Evolutionary conservation across 2,797 vertebrate genomes (phyloP), one percentile per base, ranked within the genome.

Genomic region (Aphelocoma californica): DNA sequence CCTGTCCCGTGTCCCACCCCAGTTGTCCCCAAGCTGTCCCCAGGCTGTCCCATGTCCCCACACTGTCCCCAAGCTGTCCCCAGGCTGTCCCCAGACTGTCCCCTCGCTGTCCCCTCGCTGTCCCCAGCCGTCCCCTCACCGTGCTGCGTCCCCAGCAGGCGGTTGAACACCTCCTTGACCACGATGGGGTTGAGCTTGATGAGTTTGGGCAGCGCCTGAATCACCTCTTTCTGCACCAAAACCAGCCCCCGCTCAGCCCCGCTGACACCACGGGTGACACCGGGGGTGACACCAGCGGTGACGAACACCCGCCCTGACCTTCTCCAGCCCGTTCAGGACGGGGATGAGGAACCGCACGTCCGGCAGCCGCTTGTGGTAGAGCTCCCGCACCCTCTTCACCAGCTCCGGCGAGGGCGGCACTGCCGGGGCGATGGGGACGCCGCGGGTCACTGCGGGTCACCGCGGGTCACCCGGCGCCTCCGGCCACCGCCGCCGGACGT

Each of bases 121-220:
- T 34, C 70, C 44, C 12, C 2, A 18, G 42, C 26, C 19, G 36
- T 28, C 51, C 60, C 57, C 98, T 95, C 98, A 99, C 99, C 98
- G 12, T 99, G 99, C 96, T 99, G 99, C 1, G 99, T 99, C 75
- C 99, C 99, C 88, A 99, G 94, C 16, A 99, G 98, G 23, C 99
- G 98, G 96, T 99, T 99, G 98, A 99, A 99, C 25, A 99, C 99
- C 93, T 99, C 99, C 96, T 99, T 99, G 93, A 99, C 99, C 34
- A 99, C 99, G 0, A 99, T 99, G 7, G 99, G 99, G 97, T 99
- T 99, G 83, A 99, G 98, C 65, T 99, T 99, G 97, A 99, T 99
- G 79, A 99, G 98, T 77, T 99, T 99, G 14, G 99, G 99, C 25
- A 99, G 97, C 19, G 99, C 99, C 97, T 99, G 99, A 95, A 99